These are phyloP conservation scores for Leptothorax acervorum DNA, from an alignment of 2,888 invertebrate species.

Conservation along the genomic window DNA sequence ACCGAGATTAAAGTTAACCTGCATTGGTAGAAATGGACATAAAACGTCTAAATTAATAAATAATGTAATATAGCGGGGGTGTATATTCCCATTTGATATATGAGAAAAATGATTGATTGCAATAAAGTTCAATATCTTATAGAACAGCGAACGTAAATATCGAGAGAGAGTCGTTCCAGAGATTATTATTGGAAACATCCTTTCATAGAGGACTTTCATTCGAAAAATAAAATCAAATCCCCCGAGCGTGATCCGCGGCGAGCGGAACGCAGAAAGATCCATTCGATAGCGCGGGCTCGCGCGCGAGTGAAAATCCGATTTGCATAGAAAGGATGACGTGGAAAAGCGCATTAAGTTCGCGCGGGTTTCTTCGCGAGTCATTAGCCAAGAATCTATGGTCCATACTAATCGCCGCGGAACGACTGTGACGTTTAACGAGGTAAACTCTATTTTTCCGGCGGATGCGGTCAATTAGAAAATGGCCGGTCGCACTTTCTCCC, in stretches of 20 bases:
- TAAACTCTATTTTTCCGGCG: constrained; percentile 77
- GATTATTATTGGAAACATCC: constrained; percentile 60
- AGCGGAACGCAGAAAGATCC: constrained; percentile 39
- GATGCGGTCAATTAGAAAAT: constrained; percentile 84
- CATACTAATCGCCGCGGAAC: constrained; percentile 47
- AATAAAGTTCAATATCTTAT: constrained; percentile 13
- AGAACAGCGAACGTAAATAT: constrained; percentile 37
- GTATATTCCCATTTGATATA: neutral
- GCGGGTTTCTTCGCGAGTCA: constrained; percentile 56
- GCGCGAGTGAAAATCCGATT: constrained; percentile 65
- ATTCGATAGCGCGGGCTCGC: constrained; percentile 57
- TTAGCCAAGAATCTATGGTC: constrained; percentile 53
- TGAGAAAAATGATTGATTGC: neutral
- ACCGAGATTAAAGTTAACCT: no score
- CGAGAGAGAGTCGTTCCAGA: constrained; percentile 56
- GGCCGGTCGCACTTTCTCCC: constrained; percentile 81
- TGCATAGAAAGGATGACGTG: constrained; percentile 64
- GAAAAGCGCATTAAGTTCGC: constrained; percentile 33
- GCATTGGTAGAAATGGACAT: no score
- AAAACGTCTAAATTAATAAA: neutral
- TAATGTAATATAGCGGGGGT: neutral
- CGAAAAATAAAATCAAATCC: constrained; percentile 66
- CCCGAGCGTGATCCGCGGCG: constrained; percentile 58
- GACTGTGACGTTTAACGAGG: constrained; percentile 46
- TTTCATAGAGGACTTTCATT: constrained; percentile 66